These are phyloP conservation scores for Brachyptera putata DNA, from an alignment of 2,888 invertebrate genomes.

Conservation along the genomic window DNA sequence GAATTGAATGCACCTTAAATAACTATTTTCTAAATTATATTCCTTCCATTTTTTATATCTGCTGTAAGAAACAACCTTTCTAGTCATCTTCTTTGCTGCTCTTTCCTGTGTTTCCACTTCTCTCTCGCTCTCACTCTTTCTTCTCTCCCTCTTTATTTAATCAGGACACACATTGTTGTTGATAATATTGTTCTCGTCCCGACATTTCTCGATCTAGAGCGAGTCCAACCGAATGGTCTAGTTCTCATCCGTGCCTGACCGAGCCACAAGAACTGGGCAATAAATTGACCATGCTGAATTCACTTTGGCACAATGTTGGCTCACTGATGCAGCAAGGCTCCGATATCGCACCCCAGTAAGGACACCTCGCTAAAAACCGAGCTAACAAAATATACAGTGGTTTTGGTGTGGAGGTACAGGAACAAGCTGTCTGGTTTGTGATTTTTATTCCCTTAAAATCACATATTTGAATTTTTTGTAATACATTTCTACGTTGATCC, in stretches of 20 bases:
- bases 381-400: neutral
- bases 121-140: neutral
- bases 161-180: neutral
- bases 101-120: too few species aligned
- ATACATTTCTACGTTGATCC: too few species aligned
- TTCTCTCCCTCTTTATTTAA: neutral
- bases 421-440: too few species aligned
- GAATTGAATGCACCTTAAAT: too few species aligned
- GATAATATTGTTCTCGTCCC: neutral
- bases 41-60: too few species aligned
- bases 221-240: constrained; percentile 55
- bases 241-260: constrained; percentile 49
- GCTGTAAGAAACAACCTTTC: too few species aligned
- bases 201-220: constrained; percentile 40
- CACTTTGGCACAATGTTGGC: constrained; percentile 57
- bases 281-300: constrained; percentile 51
- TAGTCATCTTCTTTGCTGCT: too few species aligned
- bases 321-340: constrained; percentile 55
- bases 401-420: neutral
- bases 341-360: constrained; percentile 51
- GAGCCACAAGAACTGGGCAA: constrained; percentile 54
- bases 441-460: too few species aligned
- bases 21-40: too few species aligned
- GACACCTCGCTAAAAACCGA: neutral
- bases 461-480: too few species aligned